A percentile compares a stretch with the other conserved stretches of the same genome.
phyloP scores from a whole-genome alignment of 2,113 vertebrate species.

The Rafetus swinhoei region DNA sequence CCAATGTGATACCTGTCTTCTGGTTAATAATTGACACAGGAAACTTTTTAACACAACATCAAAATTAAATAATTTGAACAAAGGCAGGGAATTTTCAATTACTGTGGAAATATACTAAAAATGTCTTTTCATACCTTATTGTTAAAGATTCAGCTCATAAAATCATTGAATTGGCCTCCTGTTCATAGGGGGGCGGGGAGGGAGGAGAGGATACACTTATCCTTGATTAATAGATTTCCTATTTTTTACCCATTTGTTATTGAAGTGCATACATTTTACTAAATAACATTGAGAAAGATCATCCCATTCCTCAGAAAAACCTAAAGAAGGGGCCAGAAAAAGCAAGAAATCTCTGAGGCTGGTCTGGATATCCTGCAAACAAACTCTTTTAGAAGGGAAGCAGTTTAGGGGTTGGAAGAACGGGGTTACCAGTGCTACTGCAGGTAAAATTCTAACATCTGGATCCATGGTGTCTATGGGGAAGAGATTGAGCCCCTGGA shows the following conservation, averaged over 20 bases:
- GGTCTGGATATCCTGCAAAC: background rate
- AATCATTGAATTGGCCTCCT: background rate
- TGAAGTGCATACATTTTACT: background rate
- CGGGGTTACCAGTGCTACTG: background rate
- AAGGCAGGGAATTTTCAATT: background rate
- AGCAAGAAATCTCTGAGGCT: background rate
- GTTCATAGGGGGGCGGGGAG: background rate
- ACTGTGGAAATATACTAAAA: background rate
- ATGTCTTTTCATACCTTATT: background rate
- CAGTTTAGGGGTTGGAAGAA: background rate
- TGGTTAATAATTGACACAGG: accelerated
- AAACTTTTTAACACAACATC: accelerated
- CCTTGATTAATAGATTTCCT: accelerated
- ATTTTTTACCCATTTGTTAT: background rate
- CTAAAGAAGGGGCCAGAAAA: background rate
- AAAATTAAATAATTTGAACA: accelerated
- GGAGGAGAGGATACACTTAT: too few relatives aligned
- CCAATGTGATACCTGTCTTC: accelerated
- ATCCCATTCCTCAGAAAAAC: background rate
- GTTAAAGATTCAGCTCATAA: background rate
- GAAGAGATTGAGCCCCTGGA: background rate
- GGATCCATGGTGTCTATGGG: background rate
- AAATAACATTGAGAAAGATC: background rate
- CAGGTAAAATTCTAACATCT: background rate
- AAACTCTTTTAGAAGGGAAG: background rate